These are phyloP conservation scores for Tragulus kanchil DNA, from an alignment of 2,113 vertebrate genomes.

Conservation along the genomic window DNA sequence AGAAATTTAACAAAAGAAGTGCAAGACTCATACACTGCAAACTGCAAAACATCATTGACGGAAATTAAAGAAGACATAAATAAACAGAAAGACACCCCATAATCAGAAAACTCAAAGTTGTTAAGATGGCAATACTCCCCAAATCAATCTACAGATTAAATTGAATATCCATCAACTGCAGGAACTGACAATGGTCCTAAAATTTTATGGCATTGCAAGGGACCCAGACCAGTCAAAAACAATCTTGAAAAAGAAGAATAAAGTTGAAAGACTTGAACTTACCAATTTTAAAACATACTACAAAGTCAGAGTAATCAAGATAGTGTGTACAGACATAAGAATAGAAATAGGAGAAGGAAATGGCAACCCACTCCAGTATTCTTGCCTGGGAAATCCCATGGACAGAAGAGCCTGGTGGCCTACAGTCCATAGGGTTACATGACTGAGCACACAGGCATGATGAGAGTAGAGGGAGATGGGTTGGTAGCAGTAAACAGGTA, in stretches of 20 bases:
- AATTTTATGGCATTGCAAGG: background rate
- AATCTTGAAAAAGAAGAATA: slow-evolving; percentile 11
- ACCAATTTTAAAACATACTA: slow-evolving; percentile 31
- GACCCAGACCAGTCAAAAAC: slow-evolving; percentile 31
- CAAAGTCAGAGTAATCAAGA: background rate
- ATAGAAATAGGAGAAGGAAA: background rate
- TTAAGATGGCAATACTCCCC: background rate
- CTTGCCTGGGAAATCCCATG: too few species aligned
- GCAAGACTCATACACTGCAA: background rate
- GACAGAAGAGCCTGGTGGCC: too few species aligned
- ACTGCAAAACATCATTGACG: slow-evolving; percentile 21
- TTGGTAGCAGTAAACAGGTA: too few species aligned
- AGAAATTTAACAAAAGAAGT: slow-evolving; percentile 47
- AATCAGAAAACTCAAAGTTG: background rate
- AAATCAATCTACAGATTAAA: background rate
- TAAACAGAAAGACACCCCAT: background rate
- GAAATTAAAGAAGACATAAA: slow-evolving; percentile 40
- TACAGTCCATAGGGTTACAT: too few species aligned
- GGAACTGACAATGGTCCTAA: background rate
- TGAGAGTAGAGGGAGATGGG: too few species aligned
- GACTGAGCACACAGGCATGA: too few species aligned
- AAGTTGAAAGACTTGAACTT: background rate
- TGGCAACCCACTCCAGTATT: too few species aligned
- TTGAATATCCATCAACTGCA: background rate
- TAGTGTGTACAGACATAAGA: background rate